A percentile compares a stretch with the other conserved stretches of the same genome.
Evolutionary conservation across 2,888 invertebrate species (phyloP).

Genomic region (Athalia rosae): DNA sequence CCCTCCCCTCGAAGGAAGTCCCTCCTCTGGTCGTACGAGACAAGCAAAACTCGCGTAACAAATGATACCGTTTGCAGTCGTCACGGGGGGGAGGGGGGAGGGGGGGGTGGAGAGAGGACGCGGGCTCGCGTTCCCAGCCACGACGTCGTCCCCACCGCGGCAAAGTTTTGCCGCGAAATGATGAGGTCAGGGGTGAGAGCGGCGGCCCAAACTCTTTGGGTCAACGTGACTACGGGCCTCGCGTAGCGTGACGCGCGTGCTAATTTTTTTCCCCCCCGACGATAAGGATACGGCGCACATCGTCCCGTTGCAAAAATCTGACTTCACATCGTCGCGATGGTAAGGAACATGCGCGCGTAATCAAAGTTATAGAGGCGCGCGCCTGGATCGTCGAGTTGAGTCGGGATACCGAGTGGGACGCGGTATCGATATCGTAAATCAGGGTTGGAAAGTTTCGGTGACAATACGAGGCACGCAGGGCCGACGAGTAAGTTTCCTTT

Average conservation of each 20-base stretch:
- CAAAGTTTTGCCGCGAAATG: constrained; percentile 40
- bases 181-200: constrained; percentile 41
- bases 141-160: constrained; percentile 16
- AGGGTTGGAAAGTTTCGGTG: constrained; percentile 31
- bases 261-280: constrained; percentile 10
- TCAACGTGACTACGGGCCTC: constrained; percentile 39
- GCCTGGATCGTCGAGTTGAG: not conserved
- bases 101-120: constrained; percentile 4
- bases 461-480: constrained; percentile 38
- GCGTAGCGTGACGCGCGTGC: constrained; percentile 21
- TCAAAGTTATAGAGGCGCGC: not conserved
- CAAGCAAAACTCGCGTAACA: constrained; percentile 45
- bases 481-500: constrained; percentile 41
- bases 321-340: not conserved
- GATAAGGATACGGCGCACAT: constrained; percentile 15
- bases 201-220: constrained; percentile 38
- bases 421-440: constrained; percentile 32
- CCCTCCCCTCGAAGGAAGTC: constrained; percentile 25
- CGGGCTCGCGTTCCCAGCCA: not conserved
- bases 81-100: too few species aligned
- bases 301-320: constrained; percentile 14
- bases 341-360: constrained; percentile 1
- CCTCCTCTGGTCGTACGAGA: constrained; percentile 40
- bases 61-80: constrained; percentile 45
- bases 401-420: not conserved